Evolutionary conservation across 2,888 invertebrate genomes (phyloP).

Genomic region (Monochamus alternatus): DNA sequence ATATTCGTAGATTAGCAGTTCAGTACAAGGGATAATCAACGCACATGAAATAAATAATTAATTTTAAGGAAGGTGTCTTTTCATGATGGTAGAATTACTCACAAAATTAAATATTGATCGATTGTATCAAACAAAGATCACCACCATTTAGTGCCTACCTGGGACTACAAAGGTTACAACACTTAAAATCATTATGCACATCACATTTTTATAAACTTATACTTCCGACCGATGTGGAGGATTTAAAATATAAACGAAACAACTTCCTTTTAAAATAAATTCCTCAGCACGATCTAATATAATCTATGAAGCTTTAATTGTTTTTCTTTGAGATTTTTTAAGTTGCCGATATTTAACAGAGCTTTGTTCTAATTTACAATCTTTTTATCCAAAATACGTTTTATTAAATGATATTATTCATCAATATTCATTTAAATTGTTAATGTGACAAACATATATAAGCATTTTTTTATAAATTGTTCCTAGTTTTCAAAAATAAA

Average conservation of each 20-base stretch:
- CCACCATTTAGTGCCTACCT: not conserved
- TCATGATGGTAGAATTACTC: no score
- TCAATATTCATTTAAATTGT: no score
- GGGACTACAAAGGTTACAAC: constrained; percentile 22
- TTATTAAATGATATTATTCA: no score
- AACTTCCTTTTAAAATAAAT: constrained; percentile 12
- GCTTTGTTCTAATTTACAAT: not conserved
- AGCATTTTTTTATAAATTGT: no score
- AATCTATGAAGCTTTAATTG: not conserved
- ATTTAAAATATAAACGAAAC: constrained; percentile 1
- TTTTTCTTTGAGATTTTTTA: constrained; percentile 1
- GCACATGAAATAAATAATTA: no score
- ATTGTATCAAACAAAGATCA: not conserved
- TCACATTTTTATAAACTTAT: constrained; percentile 43
- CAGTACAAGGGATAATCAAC: no score
- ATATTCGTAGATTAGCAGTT: no score
- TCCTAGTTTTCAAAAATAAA: no score
- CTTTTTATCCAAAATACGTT: not conserved
- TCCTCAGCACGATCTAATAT: not conserved
- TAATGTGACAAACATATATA: no score
- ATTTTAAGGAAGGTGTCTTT: no score
- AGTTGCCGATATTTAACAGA: constrained; percentile 12
- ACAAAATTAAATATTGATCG: no score
- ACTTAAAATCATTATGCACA: constrained; percentile 42
- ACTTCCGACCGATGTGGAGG: constrained; percentile 24